These are phyloP conservation scores for Diadema setosum DNA, from an alignment of 35 echinoderm and acorn worm genomes.

Conservation along the genomic window DNA sequence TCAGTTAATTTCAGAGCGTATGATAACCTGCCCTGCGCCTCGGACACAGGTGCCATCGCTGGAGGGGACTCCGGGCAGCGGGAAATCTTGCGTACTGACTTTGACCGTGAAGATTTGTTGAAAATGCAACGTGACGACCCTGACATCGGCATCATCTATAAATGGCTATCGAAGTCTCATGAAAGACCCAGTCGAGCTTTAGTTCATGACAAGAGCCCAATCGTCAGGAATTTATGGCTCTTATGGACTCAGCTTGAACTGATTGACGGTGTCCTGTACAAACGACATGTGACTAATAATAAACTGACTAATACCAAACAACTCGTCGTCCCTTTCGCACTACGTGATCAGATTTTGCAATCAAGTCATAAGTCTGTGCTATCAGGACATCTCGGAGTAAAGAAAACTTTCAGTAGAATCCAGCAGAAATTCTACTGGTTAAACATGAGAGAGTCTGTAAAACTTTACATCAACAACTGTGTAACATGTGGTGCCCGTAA, in stretches of 20 bases:
- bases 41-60: neutral
- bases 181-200: neutral
- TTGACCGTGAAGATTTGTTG: neutral
- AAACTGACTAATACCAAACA: neutral
- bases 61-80: neutral
- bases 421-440: neutral
- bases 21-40: neutral
- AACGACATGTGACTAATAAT: neutral
- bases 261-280: neutral
- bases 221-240: neutral
- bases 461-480: neutral
- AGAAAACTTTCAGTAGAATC: neutral
- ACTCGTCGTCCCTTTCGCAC: neutral
- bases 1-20: neutral
- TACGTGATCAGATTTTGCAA: neutral
- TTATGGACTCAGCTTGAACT: neutral
- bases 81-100: neutral
- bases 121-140: conserved; percentile 13
- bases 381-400: neutral
- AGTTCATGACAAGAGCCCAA: neutral
- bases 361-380: neutral
- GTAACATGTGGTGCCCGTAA: neutral
- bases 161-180: neutral
- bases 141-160: neutral
- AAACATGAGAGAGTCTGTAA: neutral